Conservation (phyloP, 2,888 invertebrate genomes). For the Microplitis deprimator region DNA sequence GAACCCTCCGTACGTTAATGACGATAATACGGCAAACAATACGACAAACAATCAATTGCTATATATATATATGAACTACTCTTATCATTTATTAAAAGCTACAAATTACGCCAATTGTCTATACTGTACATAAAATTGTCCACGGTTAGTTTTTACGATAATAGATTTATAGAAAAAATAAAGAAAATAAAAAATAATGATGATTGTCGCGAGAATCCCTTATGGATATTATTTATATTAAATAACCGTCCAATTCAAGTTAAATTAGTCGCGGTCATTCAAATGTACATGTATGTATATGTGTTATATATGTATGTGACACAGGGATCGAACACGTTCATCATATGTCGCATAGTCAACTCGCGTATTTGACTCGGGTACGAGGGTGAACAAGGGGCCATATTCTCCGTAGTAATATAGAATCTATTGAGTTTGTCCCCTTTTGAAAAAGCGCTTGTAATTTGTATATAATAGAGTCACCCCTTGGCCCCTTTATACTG, state of each 20-base stretch:
- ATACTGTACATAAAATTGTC: neutral
- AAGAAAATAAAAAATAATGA: neutral
- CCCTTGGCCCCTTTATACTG: conserved; percentile 46
- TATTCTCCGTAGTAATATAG: conserved; percentile 17
- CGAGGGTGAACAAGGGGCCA: conserved; percentile 31
- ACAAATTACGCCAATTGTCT: neutral
- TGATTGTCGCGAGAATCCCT: conserved; percentile 36
- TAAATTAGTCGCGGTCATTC: conserved; percentile 59
- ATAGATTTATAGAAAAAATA: neutral
- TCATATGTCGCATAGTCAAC: conserved; percentile 42
- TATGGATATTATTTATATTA: conserved; percentile 59
- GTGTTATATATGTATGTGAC: neutral
- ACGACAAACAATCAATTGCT: neutral
- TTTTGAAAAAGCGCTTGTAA: conserved; percentile 59
- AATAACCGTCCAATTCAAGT: conserved; percentile 59
- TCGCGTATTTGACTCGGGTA: conserved; percentile 34
- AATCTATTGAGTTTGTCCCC: conserved; percentile 19
- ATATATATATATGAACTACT: neutral
- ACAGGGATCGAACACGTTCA: conserved; percentile 39
- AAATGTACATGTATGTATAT: conserved; percentile 24
- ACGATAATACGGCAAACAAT: neutral
- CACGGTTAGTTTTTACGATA: neutral
- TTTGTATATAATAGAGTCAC: conserved; percentile 61
- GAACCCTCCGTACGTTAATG: neutral
- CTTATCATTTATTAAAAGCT: neutral